Evolutionary conservation across 2,113 vertebrate genomes (phyloP), one percentile per base, ranked within the genome.

Genomic region (Sterna hirundo): DNA sequence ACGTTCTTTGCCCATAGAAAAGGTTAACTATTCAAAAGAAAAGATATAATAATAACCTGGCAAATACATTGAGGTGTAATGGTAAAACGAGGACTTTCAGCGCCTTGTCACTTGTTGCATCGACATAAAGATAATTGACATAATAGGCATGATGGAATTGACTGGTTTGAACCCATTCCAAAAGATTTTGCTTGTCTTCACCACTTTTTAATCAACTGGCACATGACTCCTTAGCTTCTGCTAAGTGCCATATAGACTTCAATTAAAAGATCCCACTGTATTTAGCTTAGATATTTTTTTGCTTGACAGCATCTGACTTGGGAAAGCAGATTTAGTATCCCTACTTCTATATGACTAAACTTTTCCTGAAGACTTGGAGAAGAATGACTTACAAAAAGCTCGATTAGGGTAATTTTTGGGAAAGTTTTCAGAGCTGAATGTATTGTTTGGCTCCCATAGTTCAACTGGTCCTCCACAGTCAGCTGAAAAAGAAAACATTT

Each of bases 381-480:
- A 57, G 5, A 90, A 79, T 54, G 7, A 99, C 99, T 99, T 97
- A 99, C 99, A 99, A 44, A 65, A 95, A 26, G 99, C 98, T 29
- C 79, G 27, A 40, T 98, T 97, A 49, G 98, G 98, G 12, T 99
- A 99, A 69, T 93, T 96, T 15, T 96, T 88, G 51, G 99, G 99
- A 85, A 98, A 99, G 81, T 99, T 99, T 49, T 97, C 96, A 23
- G 99, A 99, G 34, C 90, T 98, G 96, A 99, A 99, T 40, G 98
- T 99, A 19, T 95, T 96, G 86, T 99, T 99, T 90, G 98, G 96
- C 84, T 99, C 99, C 98, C 98, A 99, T 29, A 99, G 97, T 92
- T 99, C 98, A 91, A 98, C 97, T 1, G 99, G 99, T 62, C 99
- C 99, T 54, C 99, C 99, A 70, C 99, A 99, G 93, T 99, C 98